Conservation (phyloP, 35 echinoderm and acorn worm genomes). For the Patiria miniata region DNA sequence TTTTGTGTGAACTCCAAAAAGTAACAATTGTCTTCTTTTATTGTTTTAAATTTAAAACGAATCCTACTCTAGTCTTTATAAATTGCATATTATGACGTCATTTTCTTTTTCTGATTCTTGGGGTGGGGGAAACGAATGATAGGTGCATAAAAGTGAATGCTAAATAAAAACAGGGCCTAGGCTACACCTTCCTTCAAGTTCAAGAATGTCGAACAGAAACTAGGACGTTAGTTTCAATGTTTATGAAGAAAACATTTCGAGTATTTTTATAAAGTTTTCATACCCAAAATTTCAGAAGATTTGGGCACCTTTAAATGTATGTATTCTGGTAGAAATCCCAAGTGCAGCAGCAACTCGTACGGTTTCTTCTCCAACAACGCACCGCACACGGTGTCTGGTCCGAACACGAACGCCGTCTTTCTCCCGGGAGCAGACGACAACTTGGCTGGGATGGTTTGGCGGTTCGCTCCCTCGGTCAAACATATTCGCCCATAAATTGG, state of each 20-base stretch:
- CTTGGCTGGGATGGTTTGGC: constrained; percentile 24
- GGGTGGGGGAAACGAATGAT: no score
- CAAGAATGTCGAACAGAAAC: no score
- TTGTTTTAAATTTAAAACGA: no score
- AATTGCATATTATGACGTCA: no score
- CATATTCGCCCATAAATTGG: constrained; percentile 83
- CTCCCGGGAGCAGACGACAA: constrained; percentile 50
- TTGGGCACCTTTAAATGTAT: constrained; percentile 81
- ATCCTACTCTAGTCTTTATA: no score
- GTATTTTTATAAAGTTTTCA: not conserved
- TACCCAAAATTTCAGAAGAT: not conserved
- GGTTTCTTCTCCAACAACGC: constrained; percentile 46
- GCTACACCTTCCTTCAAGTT: no score
- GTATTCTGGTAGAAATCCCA: constrained; percentile 86
- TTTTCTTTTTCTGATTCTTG: no score
- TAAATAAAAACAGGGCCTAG: no score
- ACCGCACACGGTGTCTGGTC: constrained; percentile 60
- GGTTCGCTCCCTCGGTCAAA: constrained; percentile 34
- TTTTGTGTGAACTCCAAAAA: no score
- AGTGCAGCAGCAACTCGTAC: constrained; percentile 68
- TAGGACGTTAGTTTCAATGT: not conserved
- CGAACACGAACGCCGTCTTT: constrained; percentile 86
- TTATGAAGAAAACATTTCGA: no score
- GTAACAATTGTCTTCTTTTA: no score
- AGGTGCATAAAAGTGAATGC: no score